Evolutionary conservation across 2,888 invertebrate genomes (phyloP).

Genomic region (Drosophila monieri): DNA sequence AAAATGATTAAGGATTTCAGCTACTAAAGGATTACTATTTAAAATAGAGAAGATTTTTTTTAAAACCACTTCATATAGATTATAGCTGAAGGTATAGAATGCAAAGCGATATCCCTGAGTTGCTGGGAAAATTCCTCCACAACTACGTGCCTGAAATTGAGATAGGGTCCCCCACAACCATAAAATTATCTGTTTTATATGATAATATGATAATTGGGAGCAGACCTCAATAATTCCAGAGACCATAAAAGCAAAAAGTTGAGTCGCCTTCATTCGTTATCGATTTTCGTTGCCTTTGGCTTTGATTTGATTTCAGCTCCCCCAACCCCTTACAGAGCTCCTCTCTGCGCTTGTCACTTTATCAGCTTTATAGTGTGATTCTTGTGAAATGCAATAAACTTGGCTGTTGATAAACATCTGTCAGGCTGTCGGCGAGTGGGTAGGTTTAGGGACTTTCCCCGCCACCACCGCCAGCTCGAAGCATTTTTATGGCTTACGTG

Average conservation of each 20-base stretch:
- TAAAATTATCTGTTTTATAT: conserved; percentile 27
- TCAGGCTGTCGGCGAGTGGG: conserved; percentile 41
- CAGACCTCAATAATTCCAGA: conserved; percentile 26
- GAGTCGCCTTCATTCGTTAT: conserved; percentile 16
- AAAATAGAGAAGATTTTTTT: neutral
- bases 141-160: conserved; percentile 22
- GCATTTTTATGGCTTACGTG: conserved; percentile 65
- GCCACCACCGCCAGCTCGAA: neutral
- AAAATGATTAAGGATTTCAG: neutral
- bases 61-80: neutral
- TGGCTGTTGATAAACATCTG: conserved; percentile 68
- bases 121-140: conserved; percentile 9
- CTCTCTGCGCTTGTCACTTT: conserved; percentile 42
- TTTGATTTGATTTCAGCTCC: conserved; percentile 23
- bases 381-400: conserved; percentile 70
- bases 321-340: neutral
- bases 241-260: conserved; percentile 22
- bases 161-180: conserved; percentile 5
- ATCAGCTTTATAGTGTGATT: conserved; percentile 73
- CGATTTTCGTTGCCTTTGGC: conserved; percentile 34
- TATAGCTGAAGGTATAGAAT: neutral
- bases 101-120: neutral
- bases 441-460: conserved; percentile 6
- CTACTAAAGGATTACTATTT: conserved; percentile 3
- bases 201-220: conserved; percentile 40